Conservation (phyloP, 2,888 invertebrate genomes). For the Synergus itoensis region DNA sequence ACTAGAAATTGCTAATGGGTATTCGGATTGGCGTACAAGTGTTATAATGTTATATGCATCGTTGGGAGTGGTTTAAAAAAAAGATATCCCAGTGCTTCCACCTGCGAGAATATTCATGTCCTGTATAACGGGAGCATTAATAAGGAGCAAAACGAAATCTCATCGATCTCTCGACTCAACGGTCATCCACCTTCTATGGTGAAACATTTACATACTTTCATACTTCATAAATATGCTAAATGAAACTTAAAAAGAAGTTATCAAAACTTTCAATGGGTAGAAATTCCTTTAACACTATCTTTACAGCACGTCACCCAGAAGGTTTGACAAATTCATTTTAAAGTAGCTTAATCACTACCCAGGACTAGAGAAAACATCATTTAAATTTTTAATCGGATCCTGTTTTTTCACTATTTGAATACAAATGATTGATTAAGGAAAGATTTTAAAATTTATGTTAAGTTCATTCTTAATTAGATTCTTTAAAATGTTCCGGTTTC, state of each 20-base stretch:
- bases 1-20: constrained; percentile 25
- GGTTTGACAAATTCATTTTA: not conserved
- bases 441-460: not conserved
- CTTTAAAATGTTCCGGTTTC: not conserved
- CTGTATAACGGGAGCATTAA: constrained; percentile 62
- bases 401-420: not conserved
- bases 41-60: constrained; percentile 9
- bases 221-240: constrained; percentile 30
- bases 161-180: constrained; percentile 49
- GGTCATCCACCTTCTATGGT: constrained; percentile 52
- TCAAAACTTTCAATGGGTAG: constrained; percentile 36
- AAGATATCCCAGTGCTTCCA: constrained; percentile 55
- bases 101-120: constrained; percentile 56
- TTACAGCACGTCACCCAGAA: not conserved
- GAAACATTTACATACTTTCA: constrained; percentile 25
- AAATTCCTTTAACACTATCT: constrained; percentile 37
- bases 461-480: not conserved
- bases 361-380: not conserved
- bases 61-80: constrained; percentile 45
- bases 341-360: not conserved
- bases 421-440: not conserved
- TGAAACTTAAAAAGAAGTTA: not conserved
- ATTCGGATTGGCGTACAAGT: constrained; percentile 21
- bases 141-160: constrained; percentile 61
- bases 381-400: not conserved